Evolutionary conservation across 2,888 invertebrate genomes (phyloP).

Genomic region (Sinodicranocentrus sp.): DNA sequence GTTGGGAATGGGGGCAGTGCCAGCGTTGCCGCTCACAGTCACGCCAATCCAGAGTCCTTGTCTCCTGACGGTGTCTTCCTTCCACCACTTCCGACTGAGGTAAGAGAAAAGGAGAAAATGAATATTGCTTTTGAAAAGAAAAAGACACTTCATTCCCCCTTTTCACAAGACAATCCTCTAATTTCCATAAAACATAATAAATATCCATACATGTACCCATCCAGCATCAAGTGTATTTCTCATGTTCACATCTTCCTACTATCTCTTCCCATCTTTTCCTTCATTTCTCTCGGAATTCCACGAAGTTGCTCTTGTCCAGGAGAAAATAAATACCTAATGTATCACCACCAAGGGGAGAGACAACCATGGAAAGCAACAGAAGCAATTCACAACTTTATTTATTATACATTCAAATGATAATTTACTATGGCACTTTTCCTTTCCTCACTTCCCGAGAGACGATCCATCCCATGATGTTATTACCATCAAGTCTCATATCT

Average conservation of each 20-base stretch:
- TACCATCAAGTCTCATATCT: too few species aligned
- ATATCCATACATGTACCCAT: not conserved
- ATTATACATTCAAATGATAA: constrained; percentile 41
- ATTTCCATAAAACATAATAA: not conserved
- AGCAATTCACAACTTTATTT: constrained; percentile 26
- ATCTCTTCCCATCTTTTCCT: not conserved
- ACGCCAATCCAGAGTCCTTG: constrained; percentile 72
- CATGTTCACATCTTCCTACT: not conserved
- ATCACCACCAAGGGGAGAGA: not conserved
- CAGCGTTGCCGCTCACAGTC: constrained; percentile 47
- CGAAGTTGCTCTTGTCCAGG: not conserved
- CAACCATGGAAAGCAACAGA: not conserved
- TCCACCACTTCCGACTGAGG: constrained; percentile 75
- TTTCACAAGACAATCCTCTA: not conserved
- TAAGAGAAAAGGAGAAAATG: too few species aligned
- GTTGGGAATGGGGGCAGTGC: constrained; percentile 49
- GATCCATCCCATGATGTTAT: too few species aligned
- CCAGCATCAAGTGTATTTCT: not conserved
- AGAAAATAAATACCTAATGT: not conserved
- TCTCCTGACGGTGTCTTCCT: constrained; percentile 75
- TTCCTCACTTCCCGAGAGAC: too few species aligned
- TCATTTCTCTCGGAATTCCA: not conserved
- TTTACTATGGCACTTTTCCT: constrained; percentile 17
- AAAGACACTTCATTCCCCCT: not conserved
- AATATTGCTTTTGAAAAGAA: not conserved